phyloP scores from a whole-genome alignment of 2,797 vertebrate species.

The Zenarchopterus dispar region DNA sequence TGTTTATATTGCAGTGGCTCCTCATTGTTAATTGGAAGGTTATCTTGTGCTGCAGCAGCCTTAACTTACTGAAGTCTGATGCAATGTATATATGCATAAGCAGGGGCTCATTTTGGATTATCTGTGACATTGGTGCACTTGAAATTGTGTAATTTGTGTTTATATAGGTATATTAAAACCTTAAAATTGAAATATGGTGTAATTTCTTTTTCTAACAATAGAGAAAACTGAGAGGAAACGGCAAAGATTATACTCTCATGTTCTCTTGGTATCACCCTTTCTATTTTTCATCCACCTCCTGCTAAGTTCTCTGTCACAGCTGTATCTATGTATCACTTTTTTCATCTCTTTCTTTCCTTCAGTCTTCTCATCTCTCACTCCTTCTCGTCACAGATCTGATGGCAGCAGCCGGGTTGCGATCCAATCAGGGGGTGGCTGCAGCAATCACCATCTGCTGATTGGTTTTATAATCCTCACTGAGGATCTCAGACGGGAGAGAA shows the following conservation, averaged over 20 bases:
- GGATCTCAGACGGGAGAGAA: conserved; percentile 78
- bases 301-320: conserved; percentile 34
- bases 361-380: conserved; percentile 50
- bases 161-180: too few relatives aligned
- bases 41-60: neutral
- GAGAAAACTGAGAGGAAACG: conserved; percentile 42
- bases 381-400: conserved; percentile 57
- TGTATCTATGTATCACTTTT: conserved; percentile 68
- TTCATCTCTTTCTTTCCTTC: conserved; percentile 56
- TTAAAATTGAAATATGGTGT: too few relatives aligned
- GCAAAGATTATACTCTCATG: conserved; percentile 40
- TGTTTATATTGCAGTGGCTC: neutral
- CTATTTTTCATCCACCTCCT: conserved; percentile 34
- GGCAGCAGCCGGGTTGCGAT: conserved; percentile 64
- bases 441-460: conserved; percentile 81
- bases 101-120: too few relatives aligned
- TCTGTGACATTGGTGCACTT: too few relatives aligned
- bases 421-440: conserved; percentile 75
- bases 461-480: conserved; percentile 83
- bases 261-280: conserved; percentile 23
- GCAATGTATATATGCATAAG: too few relatives aligned
- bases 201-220: too few relatives aligned
- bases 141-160: too few relatives aligned
- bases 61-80: neutral
- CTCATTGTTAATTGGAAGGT: neutral